Conservation (phyloP, 2,113 vertebrate species). For the Ardeotis arabs region DNA sequence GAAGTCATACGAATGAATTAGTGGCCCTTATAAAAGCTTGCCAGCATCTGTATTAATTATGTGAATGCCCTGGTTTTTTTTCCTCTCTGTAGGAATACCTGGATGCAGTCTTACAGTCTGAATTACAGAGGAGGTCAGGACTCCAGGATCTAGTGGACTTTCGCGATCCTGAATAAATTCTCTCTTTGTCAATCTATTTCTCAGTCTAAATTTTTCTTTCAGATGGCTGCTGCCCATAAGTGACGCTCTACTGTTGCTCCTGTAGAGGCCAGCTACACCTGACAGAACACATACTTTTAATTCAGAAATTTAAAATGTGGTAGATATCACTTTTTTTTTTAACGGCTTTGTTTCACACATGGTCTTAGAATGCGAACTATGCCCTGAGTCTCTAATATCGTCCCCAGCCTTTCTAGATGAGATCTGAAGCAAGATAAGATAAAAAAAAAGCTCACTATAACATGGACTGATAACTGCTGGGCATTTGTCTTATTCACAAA, state of each 20-base stretch:
- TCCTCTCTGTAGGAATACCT: background rate
- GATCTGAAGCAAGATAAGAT: background rate
- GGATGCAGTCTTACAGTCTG: background rate
- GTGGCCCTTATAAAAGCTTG: constrained; percentile 5
- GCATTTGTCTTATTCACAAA: background rate
- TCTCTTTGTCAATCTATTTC: background rate
- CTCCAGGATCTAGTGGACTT: background rate
- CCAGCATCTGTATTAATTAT: constrained; percentile 45
- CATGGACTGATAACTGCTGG: background rate
- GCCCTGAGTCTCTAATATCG: background rate
- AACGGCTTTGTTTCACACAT: background rate
- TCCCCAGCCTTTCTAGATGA: rapidly evolving
- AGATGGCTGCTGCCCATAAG: background rate
- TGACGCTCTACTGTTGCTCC: background rate
- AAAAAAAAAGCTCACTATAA: background rate
- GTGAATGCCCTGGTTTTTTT: background rate
- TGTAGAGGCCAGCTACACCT: background rate
- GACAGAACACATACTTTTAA: background rate
- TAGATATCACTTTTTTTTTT: background rate
- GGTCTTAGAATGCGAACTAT: background rate
- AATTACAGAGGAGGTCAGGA: background rate
- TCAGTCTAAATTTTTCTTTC: background rate
- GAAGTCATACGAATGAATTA: constrained; percentile 51
- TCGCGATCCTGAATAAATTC: background rate
- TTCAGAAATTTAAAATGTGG: background rate